Conservation (phyloP, 2,113 vertebrate species). For the Rhegmatorhina hoffmannsi region DNA sequence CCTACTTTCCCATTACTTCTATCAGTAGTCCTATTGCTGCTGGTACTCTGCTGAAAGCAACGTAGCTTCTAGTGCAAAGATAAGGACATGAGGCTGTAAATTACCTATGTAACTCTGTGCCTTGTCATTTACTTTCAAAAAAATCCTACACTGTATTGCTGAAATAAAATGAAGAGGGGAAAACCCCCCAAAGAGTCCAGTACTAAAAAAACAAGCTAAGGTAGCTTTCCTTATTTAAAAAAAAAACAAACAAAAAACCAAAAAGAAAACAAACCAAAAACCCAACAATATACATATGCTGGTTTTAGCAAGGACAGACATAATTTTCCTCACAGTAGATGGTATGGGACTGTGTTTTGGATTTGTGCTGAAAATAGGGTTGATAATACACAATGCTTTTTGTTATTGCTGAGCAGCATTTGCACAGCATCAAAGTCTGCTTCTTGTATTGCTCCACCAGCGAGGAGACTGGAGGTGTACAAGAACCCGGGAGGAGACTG, state of each 20-base stretch:
- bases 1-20: neutral
- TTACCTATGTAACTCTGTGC: neutral
- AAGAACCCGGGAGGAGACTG: neutral
- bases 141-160: neutral
- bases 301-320: neutral
- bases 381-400: neutral
- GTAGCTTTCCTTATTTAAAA: neutral
- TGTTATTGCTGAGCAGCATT: neutral
- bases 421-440: neutral
- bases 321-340: neutral
- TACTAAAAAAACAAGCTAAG: neutral
- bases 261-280: too few species aligned
- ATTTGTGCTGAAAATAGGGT: neutral
- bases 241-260: neutral
- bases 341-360: neutral
- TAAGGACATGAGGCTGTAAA: neutral
- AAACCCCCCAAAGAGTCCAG: accelerated
- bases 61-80: neutral
- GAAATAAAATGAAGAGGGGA: neutral
- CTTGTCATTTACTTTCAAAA: neutral
- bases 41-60: neutral
- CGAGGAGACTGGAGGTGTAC: accelerated
- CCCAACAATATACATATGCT: neutral
- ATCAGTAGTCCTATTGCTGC: neutral
- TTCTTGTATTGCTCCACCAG: too few species aligned